phyloP scores from a whole-genome alignment of 1,140 invertebrate genomes.

The Drosophila subobscura region DNA sequence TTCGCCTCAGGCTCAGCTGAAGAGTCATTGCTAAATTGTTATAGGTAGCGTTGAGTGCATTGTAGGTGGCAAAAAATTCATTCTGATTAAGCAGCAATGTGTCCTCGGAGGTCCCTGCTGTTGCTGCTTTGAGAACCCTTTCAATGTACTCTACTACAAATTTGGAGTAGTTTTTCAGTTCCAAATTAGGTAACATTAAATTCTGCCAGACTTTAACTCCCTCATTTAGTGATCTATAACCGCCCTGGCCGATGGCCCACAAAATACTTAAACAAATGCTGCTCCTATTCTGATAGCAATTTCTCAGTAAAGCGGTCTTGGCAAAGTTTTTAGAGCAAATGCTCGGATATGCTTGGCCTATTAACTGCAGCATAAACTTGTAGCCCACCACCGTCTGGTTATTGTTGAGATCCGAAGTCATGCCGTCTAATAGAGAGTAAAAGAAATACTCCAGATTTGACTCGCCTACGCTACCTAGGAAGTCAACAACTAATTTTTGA shows the following conservation, averaged over 20 bases:
- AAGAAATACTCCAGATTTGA: slow-evolving; percentile 86
- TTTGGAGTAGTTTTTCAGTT: slow-evolving; percentile 89
- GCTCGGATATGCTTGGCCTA: slow-evolving; percentile 87
- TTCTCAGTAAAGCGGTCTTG: slow-evolving; percentile 87
- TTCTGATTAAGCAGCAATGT: slow-evolving; percentile 64
- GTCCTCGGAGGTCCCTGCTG: slow-evolving; percentile 49
- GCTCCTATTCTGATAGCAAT: slow-evolving; percentile 91
- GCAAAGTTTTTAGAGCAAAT: slow-evolving; percentile 86
- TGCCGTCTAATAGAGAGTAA: slow-evolving; percentile 85
- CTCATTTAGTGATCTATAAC: slow-evolving; percentile 87
- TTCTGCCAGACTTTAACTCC: slow-evolving; percentile 93
- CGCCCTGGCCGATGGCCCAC: slow-evolving; percentile 91
- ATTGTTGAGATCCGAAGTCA: slow-evolving; percentile 84
- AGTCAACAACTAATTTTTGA: slow-evolving; percentile 56
- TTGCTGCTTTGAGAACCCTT: slow-evolving; percentile 84
- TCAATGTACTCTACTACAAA: slow-evolving; percentile 89
- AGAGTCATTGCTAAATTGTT: slow-evolving; percentile 72
- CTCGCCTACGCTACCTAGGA: slow-evolving; percentile 84
- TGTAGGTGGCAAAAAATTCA: slow-evolving; percentile 83
- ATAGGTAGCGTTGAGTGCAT: slow-evolving; percentile 78
- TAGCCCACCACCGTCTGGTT: slow-evolving; percentile 86
- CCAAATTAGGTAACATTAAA: slow-evolving; percentile 90
- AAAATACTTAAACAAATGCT: slow-evolving; percentile 90
- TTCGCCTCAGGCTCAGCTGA: slow-evolving; percentile 84
- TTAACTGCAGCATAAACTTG: slow-evolving; percentile 88